Evolutionary conservation across 2,888 invertebrate species (phyloP).

Genomic region (Ariolimax columbianus): DNA sequence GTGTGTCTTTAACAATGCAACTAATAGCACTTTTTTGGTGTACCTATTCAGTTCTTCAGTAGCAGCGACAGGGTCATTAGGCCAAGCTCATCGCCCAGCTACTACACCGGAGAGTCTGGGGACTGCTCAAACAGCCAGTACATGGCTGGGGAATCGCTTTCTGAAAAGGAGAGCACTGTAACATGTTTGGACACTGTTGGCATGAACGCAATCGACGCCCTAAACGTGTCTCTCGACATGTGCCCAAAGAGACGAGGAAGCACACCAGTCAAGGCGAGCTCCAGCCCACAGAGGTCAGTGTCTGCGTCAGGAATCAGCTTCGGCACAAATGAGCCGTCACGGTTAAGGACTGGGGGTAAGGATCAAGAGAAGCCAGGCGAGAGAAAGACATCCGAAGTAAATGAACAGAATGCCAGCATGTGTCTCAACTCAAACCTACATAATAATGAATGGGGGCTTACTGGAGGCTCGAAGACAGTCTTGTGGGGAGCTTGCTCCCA

Average conservation of each 20-base stretch:
- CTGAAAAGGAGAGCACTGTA: constrained; percentile 10
- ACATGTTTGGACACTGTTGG: neutral
- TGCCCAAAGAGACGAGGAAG: constrained; percentile 28
- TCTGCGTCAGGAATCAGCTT: constrained; percentile 36
- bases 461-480: neutral
- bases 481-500: constrained; percentile 10
- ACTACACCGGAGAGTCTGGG: constrained; percentile 23
- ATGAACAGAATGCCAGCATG: neutral
- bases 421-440: neutral
- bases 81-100: constrained; percentile 1
- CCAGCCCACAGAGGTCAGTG: neutral
- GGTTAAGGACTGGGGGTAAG: neutral
- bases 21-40: neutral
- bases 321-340: neutral
- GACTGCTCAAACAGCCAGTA: neutral
- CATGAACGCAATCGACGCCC: constrained; percentile 18
- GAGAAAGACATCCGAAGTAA: neutral
- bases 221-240: constrained; percentile 16
- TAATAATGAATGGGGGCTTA: neutral
- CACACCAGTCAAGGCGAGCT: neutral
- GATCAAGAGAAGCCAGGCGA: neutral
- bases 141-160: neutral
- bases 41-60: constrained; percentile 9
- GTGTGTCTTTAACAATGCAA: neutral
- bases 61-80: neutral